Evolutionary conservation across 2,113 vertebrate species (phyloP).

Genomic region (Caloenas nicobarica): DNA sequence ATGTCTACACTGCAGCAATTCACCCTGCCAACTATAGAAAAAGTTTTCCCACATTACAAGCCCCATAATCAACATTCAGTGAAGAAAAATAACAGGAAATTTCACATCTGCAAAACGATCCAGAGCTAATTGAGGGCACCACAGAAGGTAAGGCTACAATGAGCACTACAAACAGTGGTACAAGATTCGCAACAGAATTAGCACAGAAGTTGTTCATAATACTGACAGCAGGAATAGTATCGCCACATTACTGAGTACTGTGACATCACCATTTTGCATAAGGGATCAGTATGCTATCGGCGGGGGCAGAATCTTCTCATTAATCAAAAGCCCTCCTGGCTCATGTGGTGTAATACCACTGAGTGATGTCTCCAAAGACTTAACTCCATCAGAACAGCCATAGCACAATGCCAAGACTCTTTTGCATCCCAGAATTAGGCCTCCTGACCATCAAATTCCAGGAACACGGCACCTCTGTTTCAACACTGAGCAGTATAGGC

Average conservation of each 20-base stretch:
- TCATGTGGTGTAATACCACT: background rate
- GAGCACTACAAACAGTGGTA: background rate
- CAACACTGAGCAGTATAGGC: background rate
- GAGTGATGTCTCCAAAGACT: background rate
- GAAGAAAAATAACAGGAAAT: background rate
- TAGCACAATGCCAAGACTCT: background rate
- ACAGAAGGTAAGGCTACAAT: background rate
- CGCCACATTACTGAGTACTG: background rate
- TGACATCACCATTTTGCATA: background rate
- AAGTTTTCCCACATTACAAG: conserved; percentile 12
- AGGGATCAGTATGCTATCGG: background rate
- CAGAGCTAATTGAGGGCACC: background rate
- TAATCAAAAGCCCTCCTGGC: background rate
- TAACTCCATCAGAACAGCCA: background rate
- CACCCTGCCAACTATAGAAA: conserved; percentile 64
- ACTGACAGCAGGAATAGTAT: background rate
- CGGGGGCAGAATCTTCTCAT: background rate
- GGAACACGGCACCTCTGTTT: background rate
- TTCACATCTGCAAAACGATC: background rate
- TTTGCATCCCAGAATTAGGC: background rate
- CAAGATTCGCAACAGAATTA: background rate
- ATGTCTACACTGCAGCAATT: conserved; percentile 63
- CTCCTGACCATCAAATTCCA: background rate
- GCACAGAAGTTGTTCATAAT: background rate
- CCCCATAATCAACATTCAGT: background rate